These are phyloP conservation scores for Watsonalla binaria DNA, from an alignment of 2,888 invertebrate genomes.

Conservation along the genomic window DNA sequence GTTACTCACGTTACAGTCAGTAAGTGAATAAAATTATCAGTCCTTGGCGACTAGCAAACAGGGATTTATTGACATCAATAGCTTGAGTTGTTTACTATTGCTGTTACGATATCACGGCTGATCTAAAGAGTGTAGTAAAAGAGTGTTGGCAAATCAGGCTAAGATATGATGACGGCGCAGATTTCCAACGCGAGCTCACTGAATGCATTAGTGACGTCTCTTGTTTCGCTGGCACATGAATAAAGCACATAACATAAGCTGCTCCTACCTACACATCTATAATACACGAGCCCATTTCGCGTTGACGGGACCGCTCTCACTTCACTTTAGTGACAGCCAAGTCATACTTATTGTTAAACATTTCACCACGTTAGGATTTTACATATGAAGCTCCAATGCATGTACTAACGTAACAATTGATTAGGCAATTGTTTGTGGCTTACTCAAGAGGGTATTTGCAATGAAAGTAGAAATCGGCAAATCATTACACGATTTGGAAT, in stretches of 20 bases:
- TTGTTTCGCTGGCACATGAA: constrained; percentile 30
- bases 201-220: constrained; percentile 20
- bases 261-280: constrained; percentile 27
- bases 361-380: constrained; percentile 38
- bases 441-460: background rate
- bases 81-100: no score
- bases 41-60: no score
- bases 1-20: no score
- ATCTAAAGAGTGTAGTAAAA: background rate
- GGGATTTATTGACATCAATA: no score
- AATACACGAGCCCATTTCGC: constrained; percentile 17
- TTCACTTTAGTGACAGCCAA: constrained; percentile 33
- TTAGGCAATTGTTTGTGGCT: background rate
- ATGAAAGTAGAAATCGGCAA: background rate
- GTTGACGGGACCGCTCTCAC: constrained; percentile 43
- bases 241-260: constrained; percentile 29
- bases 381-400: constrained; percentile 2
- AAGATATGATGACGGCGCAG: background rate
- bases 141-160: background rate
- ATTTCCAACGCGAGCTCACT: constrained; percentile 2
- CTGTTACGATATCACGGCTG: no score
- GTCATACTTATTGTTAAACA: constrained; percentile 47
- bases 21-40: no score
- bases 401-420: constrained; percentile 1
- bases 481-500: constrained; percentile 4